Conservation (phyloP, 1,140 invertebrate genomes). For the Philotrypesis tridentata region DNA sequence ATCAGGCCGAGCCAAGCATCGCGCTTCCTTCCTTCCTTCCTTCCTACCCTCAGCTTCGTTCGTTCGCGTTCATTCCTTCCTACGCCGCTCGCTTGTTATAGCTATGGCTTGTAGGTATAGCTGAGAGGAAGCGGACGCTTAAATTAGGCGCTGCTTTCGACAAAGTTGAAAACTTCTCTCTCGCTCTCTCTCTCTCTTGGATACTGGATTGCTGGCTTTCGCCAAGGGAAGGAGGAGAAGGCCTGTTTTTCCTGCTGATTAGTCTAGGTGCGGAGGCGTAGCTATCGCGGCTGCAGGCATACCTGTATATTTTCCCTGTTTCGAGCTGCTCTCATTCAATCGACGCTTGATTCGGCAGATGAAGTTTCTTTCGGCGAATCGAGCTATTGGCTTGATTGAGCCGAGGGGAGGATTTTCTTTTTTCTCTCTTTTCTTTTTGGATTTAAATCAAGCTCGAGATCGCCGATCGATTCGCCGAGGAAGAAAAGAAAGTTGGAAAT, state of each 20-base stretch:
- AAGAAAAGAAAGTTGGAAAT: no score
- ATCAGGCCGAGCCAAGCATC: constrained; percentile 45
- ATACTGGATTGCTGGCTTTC: constrained; percentile 11
- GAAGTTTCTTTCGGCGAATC: constrained; percentile 13
- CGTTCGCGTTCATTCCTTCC: not conserved
- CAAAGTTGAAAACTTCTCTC: constrained; percentile 12
- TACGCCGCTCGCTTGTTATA: constrained; percentile 2
- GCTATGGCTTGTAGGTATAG: not conserved
- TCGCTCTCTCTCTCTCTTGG: no score
- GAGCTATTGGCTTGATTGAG: not conserved
- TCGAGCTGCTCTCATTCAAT: constrained; percentile 4
- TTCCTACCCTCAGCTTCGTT: not conserved
- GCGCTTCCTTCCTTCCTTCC: not conserved
- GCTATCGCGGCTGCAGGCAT: not conserved
- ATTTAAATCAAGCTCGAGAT: not conserved
- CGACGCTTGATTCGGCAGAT: constrained; percentile 11
- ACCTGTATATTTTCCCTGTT: not conserved
- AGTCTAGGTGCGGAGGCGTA: not conserved
- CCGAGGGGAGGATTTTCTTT: not conserved
- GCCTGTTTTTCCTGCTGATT: constrained; percentile 46
- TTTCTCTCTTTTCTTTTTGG: not conserved
- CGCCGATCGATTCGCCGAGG: no score
- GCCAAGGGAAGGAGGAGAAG: not conserved
- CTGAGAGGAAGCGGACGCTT: constrained; percentile 4
- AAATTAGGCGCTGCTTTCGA: constrained; percentile 44